Percentiles rank a stretch among this genome's conserved stretches.
Evolutionary conservation across 2,113 vertebrate genomes (phyloP).

Genomic region (Amia ocellicauda): DNA sequence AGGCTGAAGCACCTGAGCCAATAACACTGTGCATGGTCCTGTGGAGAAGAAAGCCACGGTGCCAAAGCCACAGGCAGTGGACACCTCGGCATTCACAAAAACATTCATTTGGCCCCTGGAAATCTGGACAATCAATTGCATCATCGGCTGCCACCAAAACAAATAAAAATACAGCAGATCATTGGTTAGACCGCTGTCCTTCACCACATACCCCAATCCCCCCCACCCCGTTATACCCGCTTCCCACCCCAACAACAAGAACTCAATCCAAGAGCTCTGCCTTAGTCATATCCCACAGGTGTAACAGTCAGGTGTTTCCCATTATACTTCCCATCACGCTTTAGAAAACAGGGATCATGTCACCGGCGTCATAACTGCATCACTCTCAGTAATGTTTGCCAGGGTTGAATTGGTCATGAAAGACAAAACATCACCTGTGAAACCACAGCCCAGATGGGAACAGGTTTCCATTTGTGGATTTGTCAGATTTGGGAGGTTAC

Average conservation of each 20-base stretch:
- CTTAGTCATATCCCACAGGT: constrained; percentile 33
- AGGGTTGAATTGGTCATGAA: too few relatives aligned
- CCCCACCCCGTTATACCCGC: constrained; percentile 26
- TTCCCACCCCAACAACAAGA: constrained; percentile 41
- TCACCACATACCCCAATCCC: not conserved
- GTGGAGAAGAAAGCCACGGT: too few relatives aligned
- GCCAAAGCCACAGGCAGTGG: too few relatives aligned
- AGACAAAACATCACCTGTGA: too few relatives aligned
- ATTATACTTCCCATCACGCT: too few relatives aligned
- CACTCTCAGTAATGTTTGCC: too few relatives aligned
- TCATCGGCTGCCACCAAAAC: constrained; percentile 43
- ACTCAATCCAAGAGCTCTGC: constrained; percentile 37
- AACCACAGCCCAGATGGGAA: too few relatives aligned
- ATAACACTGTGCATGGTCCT: not conserved
- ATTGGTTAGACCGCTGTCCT: not conserved
- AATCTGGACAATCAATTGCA: constrained; percentile 59
- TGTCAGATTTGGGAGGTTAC: too few relatives aligned
- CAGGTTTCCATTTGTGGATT: too few relatives aligned
- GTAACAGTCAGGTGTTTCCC: constrained; percentile 57
- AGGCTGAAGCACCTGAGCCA: constrained; percentile 27
- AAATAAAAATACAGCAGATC: constrained; percentile 27
- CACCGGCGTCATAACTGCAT: too few relatives aligned
- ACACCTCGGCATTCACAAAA: not conserved
- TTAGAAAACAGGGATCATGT: too few relatives aligned
- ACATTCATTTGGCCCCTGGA: constrained; percentile 63